Conservation (phyloP, 2,888 invertebrate genomes). For the Trilocha varians region DNA sequence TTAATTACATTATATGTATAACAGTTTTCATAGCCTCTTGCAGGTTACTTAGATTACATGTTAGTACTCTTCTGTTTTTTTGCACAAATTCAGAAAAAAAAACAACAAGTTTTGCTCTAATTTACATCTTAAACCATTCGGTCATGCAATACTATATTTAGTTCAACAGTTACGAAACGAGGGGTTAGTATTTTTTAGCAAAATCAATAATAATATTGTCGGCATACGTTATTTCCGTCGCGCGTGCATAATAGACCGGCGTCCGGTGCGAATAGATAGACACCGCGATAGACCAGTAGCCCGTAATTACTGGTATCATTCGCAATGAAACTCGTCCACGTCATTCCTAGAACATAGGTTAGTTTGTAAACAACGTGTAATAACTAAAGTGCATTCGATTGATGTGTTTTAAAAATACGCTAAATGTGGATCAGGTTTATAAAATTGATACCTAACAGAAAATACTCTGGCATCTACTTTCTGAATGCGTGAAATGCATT, state of each 20-base stretch:
- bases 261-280: constrained; percentile 50
- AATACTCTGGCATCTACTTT: no score
- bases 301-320: constrained; percentile 68
- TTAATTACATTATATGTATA: no score
- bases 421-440: neutral
- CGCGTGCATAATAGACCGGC: constrained; percentile 34
- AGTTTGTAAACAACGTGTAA: neutral
- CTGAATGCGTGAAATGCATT: no score
- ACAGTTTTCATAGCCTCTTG: no score
- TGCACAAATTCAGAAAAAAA: no score
- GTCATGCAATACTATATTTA: no score
- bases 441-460: no score
- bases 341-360: constrained; percentile 22
- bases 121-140: no score
- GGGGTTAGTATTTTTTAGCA: constrained; percentile 37
- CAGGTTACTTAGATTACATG: no score
- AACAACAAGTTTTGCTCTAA: no score
- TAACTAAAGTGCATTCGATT: neutral
- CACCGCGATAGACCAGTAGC: constrained; percentile 39
- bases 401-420: constrained; percentile 1
- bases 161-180: constrained; percentile 5
- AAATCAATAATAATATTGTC: constrained; percentile 54
- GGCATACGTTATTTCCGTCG: constrained; percentile 50
- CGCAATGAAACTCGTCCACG: constrained; percentile 52
- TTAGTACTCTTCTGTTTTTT: no score